phyloP scores from a whole-genome alignment of 2,113 vertebrate species.

The Myotis brandtii region DNA sequence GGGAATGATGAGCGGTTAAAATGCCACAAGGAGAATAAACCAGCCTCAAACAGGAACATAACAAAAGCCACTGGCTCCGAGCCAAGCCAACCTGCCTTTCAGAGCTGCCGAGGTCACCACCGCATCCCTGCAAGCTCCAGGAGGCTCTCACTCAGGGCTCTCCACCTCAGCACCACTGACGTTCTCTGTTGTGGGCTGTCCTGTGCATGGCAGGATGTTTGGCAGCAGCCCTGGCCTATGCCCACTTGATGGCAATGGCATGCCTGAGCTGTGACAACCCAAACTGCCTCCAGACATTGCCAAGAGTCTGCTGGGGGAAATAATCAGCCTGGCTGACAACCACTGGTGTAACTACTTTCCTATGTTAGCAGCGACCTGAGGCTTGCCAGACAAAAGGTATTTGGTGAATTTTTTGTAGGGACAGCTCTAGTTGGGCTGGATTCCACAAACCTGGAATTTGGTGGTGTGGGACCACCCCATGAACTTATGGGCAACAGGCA shows the following conservation, averaged over 20 bases:
- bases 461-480: background rate
- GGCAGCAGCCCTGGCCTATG: background rate
- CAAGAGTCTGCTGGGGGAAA: background rate
- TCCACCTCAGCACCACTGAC: background rate
- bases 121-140: background rate
- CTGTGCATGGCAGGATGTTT: fast-evolving
- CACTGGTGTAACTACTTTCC: fast-evolving
- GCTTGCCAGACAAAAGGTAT: background rate
- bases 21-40: fast-evolving
- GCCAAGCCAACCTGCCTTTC: background rate
- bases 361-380: background rate
- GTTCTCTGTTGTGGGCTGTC: background rate
- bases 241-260: background rate
- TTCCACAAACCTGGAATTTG: background rate
- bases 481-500: background rate
- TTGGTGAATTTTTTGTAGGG: background rate
- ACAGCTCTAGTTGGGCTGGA: background rate
- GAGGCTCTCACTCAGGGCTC: no score
- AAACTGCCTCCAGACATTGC: background rate
- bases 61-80: fast-evolving
- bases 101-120: background rate
- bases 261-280: background rate
- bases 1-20: background rate
- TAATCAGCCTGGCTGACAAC: no score
- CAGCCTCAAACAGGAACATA: background rate